A percentile compares a stretch with the other conserved stretches of the same genome.
Evolutionary conservation across 37 sponge, comb jelly and placozoan species (phyloP).

Genomic region (Beroe forskalii): DNA sequence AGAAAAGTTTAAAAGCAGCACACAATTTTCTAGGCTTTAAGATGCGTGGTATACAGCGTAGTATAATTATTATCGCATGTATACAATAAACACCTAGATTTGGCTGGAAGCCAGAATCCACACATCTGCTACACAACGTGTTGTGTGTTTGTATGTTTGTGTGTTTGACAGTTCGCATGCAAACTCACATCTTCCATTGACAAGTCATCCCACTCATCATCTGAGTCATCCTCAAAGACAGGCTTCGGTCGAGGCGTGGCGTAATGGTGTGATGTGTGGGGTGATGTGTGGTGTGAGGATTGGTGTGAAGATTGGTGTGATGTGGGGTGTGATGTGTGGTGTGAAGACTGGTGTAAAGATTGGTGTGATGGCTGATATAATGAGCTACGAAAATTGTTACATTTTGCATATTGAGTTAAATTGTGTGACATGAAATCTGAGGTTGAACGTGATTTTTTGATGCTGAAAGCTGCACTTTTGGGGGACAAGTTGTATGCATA

Average conservation of each 20-base stretch:
- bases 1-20: too few relatives aligned
- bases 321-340: not conserved
- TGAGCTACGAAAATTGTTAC: not conserved
- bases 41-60: too few relatives aligned
- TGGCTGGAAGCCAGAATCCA: too few relatives aligned
- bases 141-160: too few relatives aligned
- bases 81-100: too few relatives aligned
- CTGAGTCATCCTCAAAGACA: not conserved
- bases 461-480: not conserved
- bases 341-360: not conserved
- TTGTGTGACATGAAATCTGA: not conserved
- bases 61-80: too few relatives aligned
- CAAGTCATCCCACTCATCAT: not conserved
- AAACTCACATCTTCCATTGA: not conserved
- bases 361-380: not conserved
- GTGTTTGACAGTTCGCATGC: too few relatives aligned
- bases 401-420: not conserved
- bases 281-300: not conserved
- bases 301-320: not conserved
- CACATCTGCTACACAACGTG: too few relatives aligned
- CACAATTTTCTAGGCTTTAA: too few relatives aligned
- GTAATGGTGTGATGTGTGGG: not conserved
- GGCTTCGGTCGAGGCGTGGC: not conserved
- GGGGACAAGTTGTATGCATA: too few relatives aligned
- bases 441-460: not conserved